Conservation (phyloP, 53 echinoderm and acorn worm species). For the Mesocentrotus franciscanus region DNA sequence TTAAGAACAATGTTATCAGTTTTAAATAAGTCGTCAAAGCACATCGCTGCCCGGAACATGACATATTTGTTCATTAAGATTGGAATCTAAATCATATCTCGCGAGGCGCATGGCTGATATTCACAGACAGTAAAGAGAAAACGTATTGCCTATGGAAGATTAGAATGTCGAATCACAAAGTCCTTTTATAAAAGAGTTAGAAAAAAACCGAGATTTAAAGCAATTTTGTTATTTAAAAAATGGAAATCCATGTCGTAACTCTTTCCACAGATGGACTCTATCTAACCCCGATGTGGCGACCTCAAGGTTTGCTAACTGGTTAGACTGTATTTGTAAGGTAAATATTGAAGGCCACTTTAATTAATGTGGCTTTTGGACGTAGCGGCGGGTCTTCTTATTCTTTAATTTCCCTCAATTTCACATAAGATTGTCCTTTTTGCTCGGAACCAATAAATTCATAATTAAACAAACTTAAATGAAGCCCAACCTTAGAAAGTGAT, state of each 20-base stretch:
- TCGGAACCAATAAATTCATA: constrained; percentile 20
- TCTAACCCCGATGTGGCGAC: background rate
- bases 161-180: background rate
- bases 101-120: too few species aligned
- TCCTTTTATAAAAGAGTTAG: background rate
- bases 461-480: constrained; percentile 26
- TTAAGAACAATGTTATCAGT: too few species aligned
- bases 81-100: too few species aligned
- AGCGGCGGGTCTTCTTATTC: background rate
- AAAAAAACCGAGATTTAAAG: background rate
- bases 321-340: constrained; percentile 19
- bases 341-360: constrained; percentile 42
- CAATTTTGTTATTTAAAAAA: background rate
- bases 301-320: constrained; percentile 17
- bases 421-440: constrained; percentile 15
- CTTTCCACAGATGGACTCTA: background rate
- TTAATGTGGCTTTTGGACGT: constrained; percentile 28
- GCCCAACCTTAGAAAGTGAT: background rate
- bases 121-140: background rate
- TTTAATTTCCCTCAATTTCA: constrained; percentile 6
- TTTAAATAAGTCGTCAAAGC: too few species aligned
- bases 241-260: background rate
- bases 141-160: background rate
- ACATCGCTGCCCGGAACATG: too few species aligned
- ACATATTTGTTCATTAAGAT: too few species aligned